Evolutionary conservation across 2,888 invertebrate genomes (phyloP).

Genomic region (Leucophora obtusa): DNA sequence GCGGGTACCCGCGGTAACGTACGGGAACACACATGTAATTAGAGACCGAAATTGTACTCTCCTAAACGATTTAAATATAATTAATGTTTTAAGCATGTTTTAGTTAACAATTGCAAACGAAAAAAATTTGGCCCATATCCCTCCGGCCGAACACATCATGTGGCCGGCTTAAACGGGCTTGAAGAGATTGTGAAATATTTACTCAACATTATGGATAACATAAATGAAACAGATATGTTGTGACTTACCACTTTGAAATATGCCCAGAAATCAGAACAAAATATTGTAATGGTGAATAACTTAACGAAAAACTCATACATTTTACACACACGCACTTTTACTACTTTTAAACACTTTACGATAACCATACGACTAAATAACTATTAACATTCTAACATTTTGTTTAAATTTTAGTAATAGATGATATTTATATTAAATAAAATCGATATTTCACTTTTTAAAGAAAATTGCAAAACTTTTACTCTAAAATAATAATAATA

Average conservation of each 20-base stretch:
- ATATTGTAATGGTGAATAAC: slow-evolving; percentile 65
- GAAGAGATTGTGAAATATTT: slow-evolving; percentile 80
- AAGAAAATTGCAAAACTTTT: too few species aligned
- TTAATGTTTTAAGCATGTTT: too few species aligned
- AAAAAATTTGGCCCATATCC: too few species aligned
- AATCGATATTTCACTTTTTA: neutral
- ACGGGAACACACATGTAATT: too few species aligned
- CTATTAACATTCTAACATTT: neutral
- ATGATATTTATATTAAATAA: neutral
- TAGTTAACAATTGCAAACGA: too few species aligned
- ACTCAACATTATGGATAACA: slow-evolving; percentile 79
- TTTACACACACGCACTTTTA: neutral
- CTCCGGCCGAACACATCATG: slow-evolving; percentile 84
- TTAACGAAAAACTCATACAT: slow-evolving; percentile 6
- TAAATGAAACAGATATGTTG: slow-evolving; percentile 79
- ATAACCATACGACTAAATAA: neutral
- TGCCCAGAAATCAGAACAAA: slow-evolving; percentile 74
- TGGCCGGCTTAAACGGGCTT: slow-evolving; percentile 83
- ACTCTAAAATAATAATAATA: too few species aligned
- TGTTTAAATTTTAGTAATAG: too few species aligned
- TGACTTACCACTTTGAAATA: slow-evolving; percentile 81
- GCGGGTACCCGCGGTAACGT: too few species aligned
- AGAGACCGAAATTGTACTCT: too few species aligned
- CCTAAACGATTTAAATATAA: too few species aligned
- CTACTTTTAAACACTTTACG: neutral